A percentile compares a stretch with the other conserved stretches of the same genome.
These are phyloP conservation scores for Anser cygnoides DNA, from an alignment of 2,113 vertebrate species.

Conservation along the genomic window DNA sequence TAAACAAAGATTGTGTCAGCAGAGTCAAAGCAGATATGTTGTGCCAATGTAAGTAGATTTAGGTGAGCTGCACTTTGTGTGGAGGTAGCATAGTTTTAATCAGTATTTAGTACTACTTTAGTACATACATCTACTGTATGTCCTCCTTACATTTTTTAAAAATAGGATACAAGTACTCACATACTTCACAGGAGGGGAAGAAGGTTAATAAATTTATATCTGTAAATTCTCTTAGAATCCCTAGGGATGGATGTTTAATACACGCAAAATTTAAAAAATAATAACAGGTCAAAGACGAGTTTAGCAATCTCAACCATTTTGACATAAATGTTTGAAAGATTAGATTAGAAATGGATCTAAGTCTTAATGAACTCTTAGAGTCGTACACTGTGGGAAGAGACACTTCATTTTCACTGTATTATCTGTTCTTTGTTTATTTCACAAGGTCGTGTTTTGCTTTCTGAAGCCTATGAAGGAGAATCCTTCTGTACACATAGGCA, in stretches of 20 bases:
- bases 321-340: neutral
- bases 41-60: neutral
- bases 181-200: neutral
- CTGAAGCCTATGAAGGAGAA: neutral
- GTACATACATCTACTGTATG: neutral
- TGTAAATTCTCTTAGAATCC: neutral
- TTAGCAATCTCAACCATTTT: fast-evolving
- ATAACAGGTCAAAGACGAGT: neutral
- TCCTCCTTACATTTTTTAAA: neutral
- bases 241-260: neutral
- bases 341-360: neutral
- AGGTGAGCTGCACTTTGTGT: neutral
- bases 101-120: neutral
- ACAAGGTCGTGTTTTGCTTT: neutral
- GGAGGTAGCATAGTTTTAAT: neutral
- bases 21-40: neutral
- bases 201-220: neutral
- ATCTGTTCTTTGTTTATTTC: neutral
- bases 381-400: neutral
- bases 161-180: neutral
- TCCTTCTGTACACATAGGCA: neutral
- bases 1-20: neutral
- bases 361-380: neutral
- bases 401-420: neutral
- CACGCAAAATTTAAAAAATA: neutral